Conservation (phyloP, 2,888 invertebrate species). For the Mesorhabditis belari region DNA sequence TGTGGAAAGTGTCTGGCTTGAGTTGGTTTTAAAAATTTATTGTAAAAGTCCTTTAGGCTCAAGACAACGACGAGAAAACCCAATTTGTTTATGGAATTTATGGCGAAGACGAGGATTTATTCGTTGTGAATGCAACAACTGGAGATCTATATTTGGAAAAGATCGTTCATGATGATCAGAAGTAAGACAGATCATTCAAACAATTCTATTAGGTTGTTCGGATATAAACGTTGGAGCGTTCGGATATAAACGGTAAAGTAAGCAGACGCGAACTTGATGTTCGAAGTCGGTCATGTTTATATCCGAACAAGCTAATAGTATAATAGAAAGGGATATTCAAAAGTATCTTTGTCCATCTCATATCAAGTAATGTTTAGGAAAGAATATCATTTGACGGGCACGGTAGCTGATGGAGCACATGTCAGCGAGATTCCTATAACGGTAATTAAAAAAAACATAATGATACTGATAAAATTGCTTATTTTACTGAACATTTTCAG, state of each 20-base stretch:
- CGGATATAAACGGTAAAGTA: too few relatives aligned
- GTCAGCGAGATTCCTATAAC: constrained; percentile 25
- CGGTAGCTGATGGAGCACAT: constrained; percentile 36
- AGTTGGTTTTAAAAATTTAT: not conserved
- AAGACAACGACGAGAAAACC: constrained; percentile 33
- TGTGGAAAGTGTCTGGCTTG: not conserved
- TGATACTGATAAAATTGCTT: not conserved
- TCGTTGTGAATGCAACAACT: constrained; percentile 31
- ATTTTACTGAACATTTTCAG: constrained; percentile 4
- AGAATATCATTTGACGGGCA: constrained; percentile 25
- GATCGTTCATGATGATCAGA: constrained; percentile 16
- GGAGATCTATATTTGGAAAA: constrained; percentile 29
- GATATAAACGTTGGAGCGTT: too few relatives aligned
- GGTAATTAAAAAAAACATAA: too few relatives aligned
- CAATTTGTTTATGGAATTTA: constrained; percentile 22
- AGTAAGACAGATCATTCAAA: too few relatives aligned
- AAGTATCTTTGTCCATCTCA: not conserved
- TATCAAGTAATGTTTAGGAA: too few relatives aligned
- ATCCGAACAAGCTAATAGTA: not conserved
- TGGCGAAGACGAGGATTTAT: constrained; percentile 17
- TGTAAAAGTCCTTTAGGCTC: constrained; percentile 12
- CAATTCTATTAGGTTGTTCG: too few relatives aligned
- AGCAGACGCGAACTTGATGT: too few relatives aligned
- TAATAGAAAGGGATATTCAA: not conserved
- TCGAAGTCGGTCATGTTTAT: too few relatives aligned